Evolutionary conservation across 2,797 vertebrate genomes (phyloP), one percentile per base, ranked within the genome.

Genomic region (Caiman crocodilus): DNA sequence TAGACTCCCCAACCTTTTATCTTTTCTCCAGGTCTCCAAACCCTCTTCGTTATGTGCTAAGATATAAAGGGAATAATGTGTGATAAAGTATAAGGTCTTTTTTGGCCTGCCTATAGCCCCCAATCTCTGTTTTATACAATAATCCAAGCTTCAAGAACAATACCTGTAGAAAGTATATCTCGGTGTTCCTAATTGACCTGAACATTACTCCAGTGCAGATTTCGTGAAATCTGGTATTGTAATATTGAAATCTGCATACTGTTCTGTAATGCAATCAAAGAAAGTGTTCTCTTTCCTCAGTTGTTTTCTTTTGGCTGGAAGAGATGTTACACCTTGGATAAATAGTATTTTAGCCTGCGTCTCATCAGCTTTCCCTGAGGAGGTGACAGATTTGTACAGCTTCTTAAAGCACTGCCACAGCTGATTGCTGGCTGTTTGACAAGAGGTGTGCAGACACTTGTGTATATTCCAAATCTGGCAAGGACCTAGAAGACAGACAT

Each of bases 381-480:
- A 75, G 7, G 4, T n/a, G 7, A 1, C 1, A 67, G 69, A 63
- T 71, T 1, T 67, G 11, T 21, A 84, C 85, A 92, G 50, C 35
- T 57, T 7, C 18, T 64, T 85, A 87, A 75, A 14, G 80, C 83
- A 87, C 64, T 71, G 59, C 20, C 60, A 5, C 9, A 76, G 11
- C 55, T 78, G 82, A 1, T 76, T 76, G 55, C 23, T 59, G 16
- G 23, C 67, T 12, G 17, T 5, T 28, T 13, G 32, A 85, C 60
- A 71, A 71, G 28, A 76, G 12, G 30, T 26, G 3, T 50, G 1
- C 28, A 76, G 7, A 2, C 8, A 30, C 13, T 79, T 30, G 26
- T 59, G 18, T 11, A 6, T 84, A 58, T 80, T 61, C 9, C 32
- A 28, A 28, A 74, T 71, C 6, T 5, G 69, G 3, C 0, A 0